Evolutionary conservation across 1,140 invertebrate species (phyloP).

Genomic region (Zaprionus nigranus): DNA sequence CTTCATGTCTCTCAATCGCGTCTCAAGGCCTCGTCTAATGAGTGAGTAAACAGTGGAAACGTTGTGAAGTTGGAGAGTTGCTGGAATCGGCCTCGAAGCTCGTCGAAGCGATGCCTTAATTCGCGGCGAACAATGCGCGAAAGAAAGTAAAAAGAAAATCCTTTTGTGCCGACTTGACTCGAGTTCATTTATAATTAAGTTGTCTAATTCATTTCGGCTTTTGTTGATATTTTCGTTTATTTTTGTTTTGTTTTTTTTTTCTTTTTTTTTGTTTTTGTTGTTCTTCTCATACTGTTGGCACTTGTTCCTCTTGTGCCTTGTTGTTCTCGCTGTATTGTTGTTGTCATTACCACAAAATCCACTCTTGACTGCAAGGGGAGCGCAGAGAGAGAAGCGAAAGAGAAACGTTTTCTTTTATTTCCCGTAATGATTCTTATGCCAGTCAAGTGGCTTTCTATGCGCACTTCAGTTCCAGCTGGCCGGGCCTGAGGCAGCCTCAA

Average conservation of each 20-base stretch:
- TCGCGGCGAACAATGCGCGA: conserved; percentile 28
- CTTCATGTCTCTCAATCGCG: background rate
- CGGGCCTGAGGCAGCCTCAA: conserved; percentile 21
- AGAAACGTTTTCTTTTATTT: conserved; percentile 58
- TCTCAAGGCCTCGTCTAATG: conserved; percentile 60
- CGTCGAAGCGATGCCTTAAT: conserved; percentile 24
- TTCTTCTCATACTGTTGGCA: conserved; percentile 55
- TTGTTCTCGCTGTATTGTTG: conserved; percentile 50
- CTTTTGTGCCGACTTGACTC: conserved; percentile 59
- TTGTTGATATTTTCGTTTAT: conserved; percentile 61
- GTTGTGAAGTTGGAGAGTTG: conserved; percentile 38
- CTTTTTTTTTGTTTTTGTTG: conserved; percentile 51
- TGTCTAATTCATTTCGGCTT: conserved; percentile 81
- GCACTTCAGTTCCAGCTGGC: conserved; percentile 63
- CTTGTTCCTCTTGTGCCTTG: conserved; percentile 45
- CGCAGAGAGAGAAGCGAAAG: conserved; percentile 27
- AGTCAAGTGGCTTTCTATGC: conserved; percentile 78
- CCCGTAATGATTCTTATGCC: conserved; percentile 79
- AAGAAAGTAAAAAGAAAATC: conserved; percentile 59
- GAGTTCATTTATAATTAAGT: conserved; percentile 83
- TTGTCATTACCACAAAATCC: conserved; percentile 78
- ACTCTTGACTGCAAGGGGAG: conserved; percentile 38
- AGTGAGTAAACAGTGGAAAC: conserved; percentile 71
- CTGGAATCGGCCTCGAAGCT: conserved; percentile 8
- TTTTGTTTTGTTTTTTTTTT: conserved; percentile 8